Percentiles rank a stretch among this genome's conserved stretches.
These are phyloP conservation scores for Limnephilus rhombicus DNA, from an alignment of 2,888 invertebrate genomes.

Conservation along the genomic window DNA sequence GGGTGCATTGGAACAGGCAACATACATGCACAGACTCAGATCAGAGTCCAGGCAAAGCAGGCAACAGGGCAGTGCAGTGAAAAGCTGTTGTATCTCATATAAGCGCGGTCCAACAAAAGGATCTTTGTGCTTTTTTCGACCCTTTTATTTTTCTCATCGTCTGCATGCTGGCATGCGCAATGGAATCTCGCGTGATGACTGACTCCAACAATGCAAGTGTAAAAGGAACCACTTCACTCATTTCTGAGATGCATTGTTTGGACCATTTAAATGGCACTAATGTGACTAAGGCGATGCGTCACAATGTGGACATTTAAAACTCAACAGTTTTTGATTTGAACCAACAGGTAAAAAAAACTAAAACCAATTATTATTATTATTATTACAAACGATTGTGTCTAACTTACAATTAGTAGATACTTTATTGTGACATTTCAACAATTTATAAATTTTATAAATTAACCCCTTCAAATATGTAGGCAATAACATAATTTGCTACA, in stretches of 20 bases:
- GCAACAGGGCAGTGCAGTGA: not conserved
- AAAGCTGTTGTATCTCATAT: slow-evolving; percentile 38
- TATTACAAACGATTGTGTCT: not conserved
- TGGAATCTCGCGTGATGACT: slow-evolving; percentile 64
- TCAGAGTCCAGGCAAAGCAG: slow-evolving; percentile 25
- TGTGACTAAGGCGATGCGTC: not conserved
- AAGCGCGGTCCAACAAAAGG: slow-evolving; percentile 62
- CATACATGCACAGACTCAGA: not conserved
- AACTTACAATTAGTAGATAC: not conserved
- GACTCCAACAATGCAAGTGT: slow-evolving; percentile 61
- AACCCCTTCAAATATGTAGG: not conserved
- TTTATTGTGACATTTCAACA: not conserved
- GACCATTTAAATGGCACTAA: slow-evolving; percentile 5
- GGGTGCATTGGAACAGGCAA: not conserved
- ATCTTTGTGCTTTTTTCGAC: slow-evolving; percentile 56
- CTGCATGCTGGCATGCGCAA: slow-evolving; percentile 64
- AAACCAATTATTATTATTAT: not conserved
- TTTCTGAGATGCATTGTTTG: slow-evolving; percentile 39
- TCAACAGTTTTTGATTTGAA: not conserved
- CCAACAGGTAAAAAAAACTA: not conserved
- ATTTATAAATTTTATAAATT: no score
- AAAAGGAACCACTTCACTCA: slow-evolving; percentile 59
- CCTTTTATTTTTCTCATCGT: slow-evolving; percentile 58
- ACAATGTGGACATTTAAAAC: not conserved
- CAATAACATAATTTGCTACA: not conserved